A percentile compares a stretch with the other conserved stretches of the same genome.
These are phyloP conservation scores for Pontoporia blainvillei DNA, from an alignment of 2,113 vertebrate species.

Conservation along the genomic window DNA sequence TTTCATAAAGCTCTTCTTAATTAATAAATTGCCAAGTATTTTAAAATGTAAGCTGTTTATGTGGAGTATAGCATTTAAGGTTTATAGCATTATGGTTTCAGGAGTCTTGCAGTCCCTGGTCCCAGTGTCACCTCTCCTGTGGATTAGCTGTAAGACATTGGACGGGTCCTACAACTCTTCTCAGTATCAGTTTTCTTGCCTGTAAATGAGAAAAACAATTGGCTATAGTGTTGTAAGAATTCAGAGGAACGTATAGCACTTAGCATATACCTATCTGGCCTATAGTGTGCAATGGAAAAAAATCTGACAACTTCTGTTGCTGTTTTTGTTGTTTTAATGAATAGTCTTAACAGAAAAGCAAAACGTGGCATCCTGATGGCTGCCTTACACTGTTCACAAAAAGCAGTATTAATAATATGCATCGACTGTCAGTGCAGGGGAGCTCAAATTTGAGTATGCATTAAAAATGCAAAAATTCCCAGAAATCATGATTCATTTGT, in stretches of 20 bases:
- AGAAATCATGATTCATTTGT: neutral
- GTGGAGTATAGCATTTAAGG: neutral
- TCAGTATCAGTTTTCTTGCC: neutral
- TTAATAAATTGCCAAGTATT: neutral
- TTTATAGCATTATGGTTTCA: neutral
- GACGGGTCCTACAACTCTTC: neutral
- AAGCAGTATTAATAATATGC: neutral
- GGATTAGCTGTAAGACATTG: neutral
- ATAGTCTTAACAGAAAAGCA: neutral
- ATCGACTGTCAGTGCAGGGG: too few relatives aligned
- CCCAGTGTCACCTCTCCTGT: neutral
- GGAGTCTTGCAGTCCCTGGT: neutral
- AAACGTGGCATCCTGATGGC: rapidly evolving
- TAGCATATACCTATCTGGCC: neutral
- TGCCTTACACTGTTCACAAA: neutral
- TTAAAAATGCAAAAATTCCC: neutral
- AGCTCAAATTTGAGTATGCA: neutral
- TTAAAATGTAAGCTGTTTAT: neutral
- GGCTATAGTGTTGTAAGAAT: neutral
- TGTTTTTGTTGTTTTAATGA: neutral
- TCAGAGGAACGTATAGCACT: neutral
- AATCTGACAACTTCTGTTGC: neutral
- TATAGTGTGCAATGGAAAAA: neutral
- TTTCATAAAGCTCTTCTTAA: neutral
- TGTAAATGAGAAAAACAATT: neutral